A percentile compares a stretch with the other conserved stretches of the same genome.
phyloP scores from a whole-genome alignment of 2,888 invertebrate genomes.

The Nemoura dubitans region DNA sequence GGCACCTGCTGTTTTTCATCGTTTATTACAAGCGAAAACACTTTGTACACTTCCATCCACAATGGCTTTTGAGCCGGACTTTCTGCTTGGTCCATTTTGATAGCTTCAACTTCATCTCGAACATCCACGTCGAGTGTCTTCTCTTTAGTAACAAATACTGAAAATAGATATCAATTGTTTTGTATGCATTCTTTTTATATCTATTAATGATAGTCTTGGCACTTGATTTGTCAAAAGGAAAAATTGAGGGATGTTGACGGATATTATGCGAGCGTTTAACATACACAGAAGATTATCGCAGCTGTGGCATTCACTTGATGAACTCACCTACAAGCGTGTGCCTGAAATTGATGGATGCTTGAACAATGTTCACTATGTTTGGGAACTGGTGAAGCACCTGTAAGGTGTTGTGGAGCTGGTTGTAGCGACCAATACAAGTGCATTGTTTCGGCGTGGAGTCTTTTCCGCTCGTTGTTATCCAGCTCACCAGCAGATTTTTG shows the following conservation, averaged over 20 bases:
- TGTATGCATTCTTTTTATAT: neutral
- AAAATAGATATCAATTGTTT: slow-evolving; percentile 21
- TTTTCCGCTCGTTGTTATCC: slow-evolving; percentile 62
- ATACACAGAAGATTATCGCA: slow-evolving; percentile 21
- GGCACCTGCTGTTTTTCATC: slow-evolving; percentile 46
- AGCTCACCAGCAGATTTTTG: slow-evolving; percentile 76
- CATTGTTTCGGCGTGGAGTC: slow-evolving; percentile 50
- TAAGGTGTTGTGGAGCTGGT: slow-evolving; percentile 66
- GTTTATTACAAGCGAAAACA: slow-evolving; percentile 69
- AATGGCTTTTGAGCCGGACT: neutral
- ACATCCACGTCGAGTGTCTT: slow-evolving; percentile 31
- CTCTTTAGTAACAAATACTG: slow-evolving; percentile 70
- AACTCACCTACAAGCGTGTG: slow-evolving; percentile 72
- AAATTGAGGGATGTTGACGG: no score
- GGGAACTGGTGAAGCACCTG: slow-evolving; percentile 70
- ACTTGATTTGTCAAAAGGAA: no score
- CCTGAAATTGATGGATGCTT: slow-evolving; percentile 79
- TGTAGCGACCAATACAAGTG: slow-evolving; percentile 68
- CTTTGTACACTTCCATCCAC: slow-evolving; percentile 64
- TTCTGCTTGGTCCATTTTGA: neutral
- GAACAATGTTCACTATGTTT: slow-evolving; percentile 74
- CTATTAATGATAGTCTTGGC: no score
- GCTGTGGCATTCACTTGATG: no score
- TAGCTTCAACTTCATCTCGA: neutral
- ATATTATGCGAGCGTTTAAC: no score